Base-by-base conservation (phyloP, 2,888 invertebrate species). In the Axea sp. region DNA sequence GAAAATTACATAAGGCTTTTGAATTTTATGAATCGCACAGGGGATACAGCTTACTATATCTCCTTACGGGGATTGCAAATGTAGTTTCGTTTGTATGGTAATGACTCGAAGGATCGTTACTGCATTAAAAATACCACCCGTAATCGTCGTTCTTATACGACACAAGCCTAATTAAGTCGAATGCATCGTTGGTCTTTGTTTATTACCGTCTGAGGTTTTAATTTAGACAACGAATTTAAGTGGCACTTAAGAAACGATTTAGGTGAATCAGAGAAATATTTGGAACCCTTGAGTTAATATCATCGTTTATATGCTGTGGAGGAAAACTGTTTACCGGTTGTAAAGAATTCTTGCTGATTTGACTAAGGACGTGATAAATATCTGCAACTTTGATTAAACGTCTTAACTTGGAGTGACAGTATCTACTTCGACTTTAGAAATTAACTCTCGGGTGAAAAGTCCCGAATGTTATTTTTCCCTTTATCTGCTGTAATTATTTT, bases 301-400 rank as follows among this genome's bases (percentile, higher is more conserved):
- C 33, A 17, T 57, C 51, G 59, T 69, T 69, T 53, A 45, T 60
- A 60, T 53, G 59, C 68, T 53, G 60, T 41, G 9, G 35, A 39
- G 49, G 9, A 41, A 33, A 41, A 59, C 49, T 35, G 26, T 68
- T 59, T 41, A 35, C 59, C 51, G 51, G 43, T 49, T 57, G 59
- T 59, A 69, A 60, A 69, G 68, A 60, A 68, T 26, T 41, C 49
- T 49, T 53, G 51, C 59, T 60, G 68, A 69, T 69, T 69, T 60
- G 51, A 69, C 59, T 69, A 60, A 69, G 53, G 30, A 53, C 37
- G 59, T 69, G 68, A 69, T 69, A 69, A 69, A 69, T 69, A 69
- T 69, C 68, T 35, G 41, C 43, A 59, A 59, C 26, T 68, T 68
- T 67, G 67, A 67, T 67, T 67, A 57, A 67, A 67, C 47, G 45